A percentile compares a stretch with the other conserved stretches of the same genome.
Conservation (phyloP, 2,113 vertebrate species). For the Petromus typicus region DNA sequence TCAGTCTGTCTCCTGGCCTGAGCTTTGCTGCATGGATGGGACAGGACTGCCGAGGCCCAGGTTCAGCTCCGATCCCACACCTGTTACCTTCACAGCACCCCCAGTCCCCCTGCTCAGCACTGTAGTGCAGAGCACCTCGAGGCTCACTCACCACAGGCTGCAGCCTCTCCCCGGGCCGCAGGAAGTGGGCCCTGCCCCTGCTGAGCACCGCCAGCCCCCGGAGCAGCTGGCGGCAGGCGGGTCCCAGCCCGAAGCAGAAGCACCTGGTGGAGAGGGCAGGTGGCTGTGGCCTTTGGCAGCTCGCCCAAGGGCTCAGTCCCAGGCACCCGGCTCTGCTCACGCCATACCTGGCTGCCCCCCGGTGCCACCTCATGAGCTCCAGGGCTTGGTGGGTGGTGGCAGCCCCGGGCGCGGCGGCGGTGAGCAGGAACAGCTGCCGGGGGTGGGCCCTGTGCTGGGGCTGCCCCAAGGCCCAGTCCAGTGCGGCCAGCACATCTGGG, state of each 20-base stretch:
- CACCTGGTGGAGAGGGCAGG: slow-evolving; percentile 85
- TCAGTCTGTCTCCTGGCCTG: background rate
- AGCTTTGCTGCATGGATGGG: background rate
- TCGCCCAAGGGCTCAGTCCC: background rate
- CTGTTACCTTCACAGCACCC: background rate
- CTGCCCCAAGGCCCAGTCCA: slow-evolving; percentile 93
- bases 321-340: background rate
- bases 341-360: slow-evolving; percentile 90
- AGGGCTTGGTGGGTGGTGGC: slow-evolving; percentile 88
- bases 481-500: slow-evolving; percentile 90
- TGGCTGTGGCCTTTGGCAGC: background rate
- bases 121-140: slow-evolving; percentile 37
- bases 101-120: background rate
- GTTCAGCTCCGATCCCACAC: background rate
- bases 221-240: slow-evolving; percentile 89
- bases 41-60: background rate
- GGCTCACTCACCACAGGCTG: slow-evolving; percentile 93
- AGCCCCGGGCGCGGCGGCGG: slow-evolving; percentile 70
- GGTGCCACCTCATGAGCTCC: slow-evolving; percentile 93
- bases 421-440: slow-evolving; percentile 96
- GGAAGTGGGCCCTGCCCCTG: slow-evolving; percentile 91
- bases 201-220: slow-evolving; percentile 92
- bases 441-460: slow-evolving; percentile 92
- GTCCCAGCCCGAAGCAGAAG: slow-evolving; percentile 93
- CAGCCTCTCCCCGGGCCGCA: slow-evolving; percentile 91